These are phyloP conservation scores for Aphelinus certus DNA, from an alignment of 1,140 invertebrate species.

Conservation along the genomic window DNA sequence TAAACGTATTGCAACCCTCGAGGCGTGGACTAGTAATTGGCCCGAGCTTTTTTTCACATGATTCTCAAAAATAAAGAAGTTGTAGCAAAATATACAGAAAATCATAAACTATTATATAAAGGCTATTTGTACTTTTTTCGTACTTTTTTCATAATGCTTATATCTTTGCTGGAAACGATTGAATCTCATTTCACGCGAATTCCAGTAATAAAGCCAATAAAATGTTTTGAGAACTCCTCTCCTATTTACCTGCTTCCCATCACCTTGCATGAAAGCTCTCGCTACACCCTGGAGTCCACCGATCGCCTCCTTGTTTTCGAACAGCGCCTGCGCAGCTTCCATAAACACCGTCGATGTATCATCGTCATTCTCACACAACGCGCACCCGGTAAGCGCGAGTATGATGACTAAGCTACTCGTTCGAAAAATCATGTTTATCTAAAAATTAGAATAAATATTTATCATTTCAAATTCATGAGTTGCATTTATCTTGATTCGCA, in stretches of 20 bases:
- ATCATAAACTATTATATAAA: too few relatives aligned
- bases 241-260: constrained; percentile 53
- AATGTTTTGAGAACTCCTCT: too few relatives aligned
- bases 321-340: constrained; percentile 57
- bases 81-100: too few relatives aligned
- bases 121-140: too few relatives aligned
- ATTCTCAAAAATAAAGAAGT: too few relatives aligned
- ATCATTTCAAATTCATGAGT: not conserved
- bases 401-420: constrained; percentile 46
- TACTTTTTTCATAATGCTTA: too few relatives aligned
- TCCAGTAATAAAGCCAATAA: too few relatives aligned
- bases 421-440: constrained; percentile 52
- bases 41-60: too few relatives aligned
- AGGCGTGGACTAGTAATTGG: too few relatives aligned
- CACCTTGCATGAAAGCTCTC: constrained; percentile 56
- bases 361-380: constrained; percentile 49
- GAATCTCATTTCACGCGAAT: too few relatives aligned
- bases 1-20: too few relatives aligned
- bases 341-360: constrained; percentile 54
- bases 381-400: constrained; percentile 45
- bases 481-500: not conserved
- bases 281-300: constrained; percentile 55
- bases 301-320: constrained; percentile 54
- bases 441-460: not conserved
- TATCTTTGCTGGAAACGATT: too few relatives aligned